Evolutionary conservation across 2,888 invertebrate species (phyloP), one percentile per base, ranked within the genome.

Genomic region (Craniophora ligustri): DNA sequence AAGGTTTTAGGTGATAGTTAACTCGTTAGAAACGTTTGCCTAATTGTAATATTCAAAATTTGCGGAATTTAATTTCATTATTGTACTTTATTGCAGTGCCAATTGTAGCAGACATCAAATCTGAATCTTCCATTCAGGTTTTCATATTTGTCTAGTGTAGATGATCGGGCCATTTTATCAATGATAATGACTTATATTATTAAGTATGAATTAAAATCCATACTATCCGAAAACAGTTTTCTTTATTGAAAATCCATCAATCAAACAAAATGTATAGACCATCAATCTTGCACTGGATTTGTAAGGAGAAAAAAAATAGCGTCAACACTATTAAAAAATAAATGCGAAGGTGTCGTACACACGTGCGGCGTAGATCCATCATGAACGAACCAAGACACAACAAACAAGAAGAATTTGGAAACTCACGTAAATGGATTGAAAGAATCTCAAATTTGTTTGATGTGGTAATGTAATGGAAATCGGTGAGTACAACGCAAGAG

Each of bases 241-340:
- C 19, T 49, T 31, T 26, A 15, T 30, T 30, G 13, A 10, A 49
- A 38, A 41, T 50, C 45, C 67, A 51, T 62, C 36, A 51, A 61
- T 62, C 53, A 51, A 51, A 21, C 31, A 28, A 46, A 41, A 58
- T 44, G 34, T 47, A 44, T 28, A 23, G 34, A 39, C 44, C 47
- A 74, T 74, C 60, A 70, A 67, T 74, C 74, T 61, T 60, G 34
- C 28, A 65, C 44, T 44, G 49, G 51, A 60, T 56, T 54, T 57
- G 21, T 55, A 50, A 54, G 34, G n/a, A 49, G 65, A 58, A 54
- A 45, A 54, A 51, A 56, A 50, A 44, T 40, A 15, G 46, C 53
- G 21, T 42, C 35, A 50, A 60, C 36, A 55, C 57, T 74, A 64
- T 71, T 57, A 67, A 55, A 67, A 56, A 64, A 49, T 35, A 60